Evolutionary conservation across 2,113 vertebrate species (phyloP).

Genomic region (Illadopsis cleaveri): DNA sequence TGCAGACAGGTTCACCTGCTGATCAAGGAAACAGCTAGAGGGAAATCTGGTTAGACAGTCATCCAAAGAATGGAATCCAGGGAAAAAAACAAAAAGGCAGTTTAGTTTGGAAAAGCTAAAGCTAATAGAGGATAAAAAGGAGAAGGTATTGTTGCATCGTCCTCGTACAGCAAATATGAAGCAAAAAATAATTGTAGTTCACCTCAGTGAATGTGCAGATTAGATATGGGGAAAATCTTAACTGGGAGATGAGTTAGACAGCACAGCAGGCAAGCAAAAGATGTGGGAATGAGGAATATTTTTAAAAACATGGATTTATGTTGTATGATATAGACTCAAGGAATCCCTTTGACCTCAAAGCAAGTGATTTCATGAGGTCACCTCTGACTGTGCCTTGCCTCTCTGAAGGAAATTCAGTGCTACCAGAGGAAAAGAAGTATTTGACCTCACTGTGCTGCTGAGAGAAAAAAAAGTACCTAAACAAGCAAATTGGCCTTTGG

Average conservation of each 20-base stretch:
- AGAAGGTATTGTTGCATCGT: neutral
- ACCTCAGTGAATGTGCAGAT: neutral
- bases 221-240: neutral
- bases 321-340: neutral
- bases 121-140: neutral
- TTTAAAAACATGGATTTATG: neutral
- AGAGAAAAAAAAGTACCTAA: rapidly evolving
- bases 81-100: too few relatives aligned
- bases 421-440: neutral
- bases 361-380: neutral
- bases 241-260: neutral
- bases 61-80: neutral
- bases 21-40: neutral
- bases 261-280: neutral
- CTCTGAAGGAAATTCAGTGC: neutral
- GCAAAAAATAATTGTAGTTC: neutral
- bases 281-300: neutral
- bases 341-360: neutral
- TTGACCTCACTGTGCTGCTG: neutral
- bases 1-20: neutral
- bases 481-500: neutral
- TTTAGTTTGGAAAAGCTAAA: neutral
- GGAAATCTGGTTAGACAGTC: neutral
- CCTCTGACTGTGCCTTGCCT: neutral
- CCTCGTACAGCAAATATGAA: neutral